Evolutionary conservation across 2,797 vertebrate species (phyloP).

Genomic region (Enteromius thamalakanensis): DNA sequence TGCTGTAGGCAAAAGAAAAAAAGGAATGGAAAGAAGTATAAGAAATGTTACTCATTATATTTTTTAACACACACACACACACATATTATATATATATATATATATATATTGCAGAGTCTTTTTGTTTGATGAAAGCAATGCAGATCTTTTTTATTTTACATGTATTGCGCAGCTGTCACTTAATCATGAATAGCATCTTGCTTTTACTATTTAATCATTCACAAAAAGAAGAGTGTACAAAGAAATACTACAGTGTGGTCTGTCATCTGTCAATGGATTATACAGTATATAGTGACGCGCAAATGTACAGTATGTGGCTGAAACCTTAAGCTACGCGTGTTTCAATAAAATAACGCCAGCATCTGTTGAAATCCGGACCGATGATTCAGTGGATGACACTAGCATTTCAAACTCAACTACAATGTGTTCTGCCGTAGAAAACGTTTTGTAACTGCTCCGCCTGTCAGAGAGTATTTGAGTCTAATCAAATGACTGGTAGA

Average conservation of each 20-base stretch:
- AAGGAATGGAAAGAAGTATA: background rate
- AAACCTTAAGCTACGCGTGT: background rate
- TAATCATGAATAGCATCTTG: background rate
- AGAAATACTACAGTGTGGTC: background rate
- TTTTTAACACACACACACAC: background rate
- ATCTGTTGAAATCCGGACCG: background rate
- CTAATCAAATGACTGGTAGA: slow-evolving; percentile 13
- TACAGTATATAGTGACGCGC: background rate
- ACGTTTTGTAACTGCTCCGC: slow-evolving; percentile 25
- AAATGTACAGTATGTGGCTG: background rate
- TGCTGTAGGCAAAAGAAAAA: background rate
- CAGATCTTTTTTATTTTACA: background rate
- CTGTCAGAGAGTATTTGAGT: background rate
- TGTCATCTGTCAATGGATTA: background rate
- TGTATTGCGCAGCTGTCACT: background rate
- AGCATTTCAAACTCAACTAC: background rate
- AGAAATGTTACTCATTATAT: background rate
- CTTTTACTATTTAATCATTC: background rate
- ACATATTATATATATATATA: no score
- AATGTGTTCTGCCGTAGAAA: slow-evolving; percentile 4
- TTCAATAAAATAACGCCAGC: background rate
- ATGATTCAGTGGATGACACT: background rate
- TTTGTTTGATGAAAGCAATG: background rate
- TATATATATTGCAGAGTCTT: no score
- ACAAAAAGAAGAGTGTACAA: background rate